Conservation (phyloP, 2,113 vertebrate genomes). For the Cyphomyrus plagiostoma region DNA sequence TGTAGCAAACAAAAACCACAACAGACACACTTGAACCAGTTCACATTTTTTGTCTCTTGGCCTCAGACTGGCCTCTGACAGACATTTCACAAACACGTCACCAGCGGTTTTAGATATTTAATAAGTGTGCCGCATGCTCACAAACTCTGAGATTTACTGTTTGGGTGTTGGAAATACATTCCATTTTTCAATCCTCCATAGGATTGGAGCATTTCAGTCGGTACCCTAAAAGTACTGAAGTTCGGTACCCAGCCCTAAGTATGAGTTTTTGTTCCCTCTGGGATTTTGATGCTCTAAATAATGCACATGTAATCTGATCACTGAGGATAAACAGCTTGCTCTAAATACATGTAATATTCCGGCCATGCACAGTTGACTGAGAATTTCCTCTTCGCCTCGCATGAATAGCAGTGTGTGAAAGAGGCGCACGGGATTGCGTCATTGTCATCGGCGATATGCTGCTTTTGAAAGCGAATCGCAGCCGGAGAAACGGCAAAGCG, state of each 20-base stretch:
- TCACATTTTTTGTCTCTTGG: no score
- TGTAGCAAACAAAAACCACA: no score
- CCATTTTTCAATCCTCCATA: no score
- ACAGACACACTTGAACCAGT: no score
- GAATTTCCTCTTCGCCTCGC: background rate
- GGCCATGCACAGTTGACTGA: background rate
- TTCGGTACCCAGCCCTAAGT: background rate
- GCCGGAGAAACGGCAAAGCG: background rate
- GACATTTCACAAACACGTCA: no score
- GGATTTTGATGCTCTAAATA: constrained; percentile 13
- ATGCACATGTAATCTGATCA: background rate
- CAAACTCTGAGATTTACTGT: no score
- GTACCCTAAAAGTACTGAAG: no score
- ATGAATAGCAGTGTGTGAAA: background rate
- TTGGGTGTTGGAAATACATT: no score
- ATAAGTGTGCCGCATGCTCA: no score
- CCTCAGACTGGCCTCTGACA: no score
- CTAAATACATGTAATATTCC: constrained; percentile 10
- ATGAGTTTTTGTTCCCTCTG: background rate
- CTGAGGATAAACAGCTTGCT: background rate
- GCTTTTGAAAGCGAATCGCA: background rate
- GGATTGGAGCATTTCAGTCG: no score
- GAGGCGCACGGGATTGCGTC: background rate
- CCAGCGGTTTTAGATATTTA: no score
- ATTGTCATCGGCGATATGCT: background rate